Conservation (phyloP, 2,113 vertebrate species). For the Lethenteron reissneri region DNA sequence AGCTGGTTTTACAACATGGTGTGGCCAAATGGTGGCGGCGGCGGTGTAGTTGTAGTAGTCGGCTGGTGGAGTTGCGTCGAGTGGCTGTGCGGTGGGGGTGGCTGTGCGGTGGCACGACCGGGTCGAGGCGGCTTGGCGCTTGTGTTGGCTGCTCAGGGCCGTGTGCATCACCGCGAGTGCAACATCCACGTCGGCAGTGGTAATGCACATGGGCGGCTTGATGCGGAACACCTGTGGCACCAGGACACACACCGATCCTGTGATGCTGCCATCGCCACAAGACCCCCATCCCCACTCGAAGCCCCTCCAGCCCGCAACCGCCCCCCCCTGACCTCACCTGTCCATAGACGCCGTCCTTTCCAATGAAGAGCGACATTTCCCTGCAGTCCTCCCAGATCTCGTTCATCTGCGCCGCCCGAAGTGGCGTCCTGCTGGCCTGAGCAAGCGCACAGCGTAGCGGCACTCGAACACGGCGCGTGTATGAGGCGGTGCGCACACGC, state of each 20-base stretch:
- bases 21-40: too few relatives aligned
- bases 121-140: conserved; percentile 7
- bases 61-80: too few relatives aligned
- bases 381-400: conserved; percentile 60
- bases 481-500: too few relatives aligned
- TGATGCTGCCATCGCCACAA: conserved; percentile 12
- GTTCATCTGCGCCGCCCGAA: conserved; percentile 28
- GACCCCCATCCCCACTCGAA: too few relatives aligned
- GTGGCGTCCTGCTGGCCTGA: conserved; percentile 24
- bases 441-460: too few relatives aligned
- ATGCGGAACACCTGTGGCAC: conserved; percentile 51
- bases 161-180: conserved; percentile 42
- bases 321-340: conserved; percentile 31
- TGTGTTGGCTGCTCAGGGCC: conserved; percentile 26
- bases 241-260: neutral
- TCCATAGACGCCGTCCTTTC: conserved; percentile 45
- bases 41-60: too few relatives aligned
- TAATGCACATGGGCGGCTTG: conserved; percentile 67
- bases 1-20: too few relatives aligned
- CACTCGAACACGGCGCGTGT: too few relatives aligned
- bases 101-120: too few relatives aligned
- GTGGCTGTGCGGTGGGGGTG: too few relatives aligned
- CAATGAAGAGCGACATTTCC: conserved; percentile 58
- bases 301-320: neutral
- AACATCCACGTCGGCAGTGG: conserved; percentile 44